phyloP scores from a whole-genome alignment of 2,888 invertebrate species.

The Anoplius nigerrimus region DNA sequence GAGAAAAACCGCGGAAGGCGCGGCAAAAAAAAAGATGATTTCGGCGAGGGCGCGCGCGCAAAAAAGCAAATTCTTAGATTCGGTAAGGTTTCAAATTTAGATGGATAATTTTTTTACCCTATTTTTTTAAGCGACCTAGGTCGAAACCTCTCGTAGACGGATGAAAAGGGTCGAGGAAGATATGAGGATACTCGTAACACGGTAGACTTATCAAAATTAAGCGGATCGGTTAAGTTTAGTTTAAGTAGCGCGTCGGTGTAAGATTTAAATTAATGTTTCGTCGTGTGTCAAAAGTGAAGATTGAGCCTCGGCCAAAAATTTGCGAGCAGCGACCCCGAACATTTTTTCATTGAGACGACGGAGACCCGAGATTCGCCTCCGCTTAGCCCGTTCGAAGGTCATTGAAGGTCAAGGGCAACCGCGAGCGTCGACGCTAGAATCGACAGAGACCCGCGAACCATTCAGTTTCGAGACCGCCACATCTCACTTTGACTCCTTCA shows the following conservation, averaged over 20 bases:
- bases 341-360: neutral
- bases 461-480: no score
- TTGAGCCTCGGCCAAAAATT: no score
- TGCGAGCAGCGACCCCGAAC: no score
- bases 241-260: slow-evolving; percentile 42
- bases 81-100: slow-evolving; percentile 68
- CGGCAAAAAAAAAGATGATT: slow-evolving; percentile 19
- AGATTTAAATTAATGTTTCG: slow-evolving; percentile 26
- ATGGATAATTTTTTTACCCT: slow-evolving; percentile 74
- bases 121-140: slow-evolving; percentile 71
- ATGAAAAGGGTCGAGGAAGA: slow-evolving; percentile 48
- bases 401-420: no score
- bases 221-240: slow-evolving; percentile 47
- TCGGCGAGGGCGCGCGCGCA: no score
- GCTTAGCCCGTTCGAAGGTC: slow-evolving; percentile 32
- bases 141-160: slow-evolving; percentile 24
- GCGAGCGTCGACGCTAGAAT: no score
- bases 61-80: slow-evolving; percentile 55
- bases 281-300: slow-evolving; percentile 4
- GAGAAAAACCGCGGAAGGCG: slow-evolving; percentile 37
- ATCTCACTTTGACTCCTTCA: no score
- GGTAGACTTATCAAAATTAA: slow-evolving; percentile 48
- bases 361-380: slow-evolving; percentile 32
- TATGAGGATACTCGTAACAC: slow-evolving; percentile 26
- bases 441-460: no score